Conservation (phyloP, 2,888 invertebrate species). For the Erpobdella octoculata region DNA sequence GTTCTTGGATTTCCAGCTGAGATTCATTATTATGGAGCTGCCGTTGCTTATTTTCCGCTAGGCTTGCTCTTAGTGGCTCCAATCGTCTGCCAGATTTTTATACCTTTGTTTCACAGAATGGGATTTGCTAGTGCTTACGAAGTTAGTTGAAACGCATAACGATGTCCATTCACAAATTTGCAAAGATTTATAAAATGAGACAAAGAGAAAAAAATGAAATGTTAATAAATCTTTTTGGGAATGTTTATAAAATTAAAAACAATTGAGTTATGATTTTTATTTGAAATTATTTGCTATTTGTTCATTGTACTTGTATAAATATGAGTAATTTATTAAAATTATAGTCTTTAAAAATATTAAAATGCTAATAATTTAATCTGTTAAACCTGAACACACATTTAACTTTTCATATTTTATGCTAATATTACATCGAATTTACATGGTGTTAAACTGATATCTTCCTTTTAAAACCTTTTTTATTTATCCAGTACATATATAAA, state of each 20-base stretch:
- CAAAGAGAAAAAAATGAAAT: neutral
- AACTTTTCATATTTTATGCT: too few relatives aligned
- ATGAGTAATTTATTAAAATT: neutral
- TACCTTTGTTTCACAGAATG: constrained; percentile 29
- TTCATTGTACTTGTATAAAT: neutral
- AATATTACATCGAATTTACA: too few relatives aligned
- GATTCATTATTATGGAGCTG: constrained; percentile 28
- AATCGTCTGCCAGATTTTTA: constrained; percentile 23
- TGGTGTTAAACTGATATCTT: too few relatives aligned
- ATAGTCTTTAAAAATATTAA: neutral
- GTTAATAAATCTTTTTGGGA: neutral
- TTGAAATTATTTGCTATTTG: too few relatives aligned
- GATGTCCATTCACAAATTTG: neutral
- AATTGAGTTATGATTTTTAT: neutral
- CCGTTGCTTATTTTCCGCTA: neutral
- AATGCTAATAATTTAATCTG: neutral
- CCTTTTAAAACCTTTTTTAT: too few relatives aligned
- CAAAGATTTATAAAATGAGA: neutral
- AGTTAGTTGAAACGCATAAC: constrained; percentile 12
- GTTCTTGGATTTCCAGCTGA: constrained; percentile 32
- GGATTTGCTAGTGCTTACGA: constrained; percentile 33
- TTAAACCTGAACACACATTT: neutral
- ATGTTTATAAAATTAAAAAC: constrained; percentile 10
- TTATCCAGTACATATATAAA: too few relatives aligned
- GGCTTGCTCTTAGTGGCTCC: constrained; percentile 13